These are phyloP conservation scores for Hafferia zeledoni DNA, from an alignment of 2,797 vertebrate genomes.

Conservation along the genomic window DNA sequence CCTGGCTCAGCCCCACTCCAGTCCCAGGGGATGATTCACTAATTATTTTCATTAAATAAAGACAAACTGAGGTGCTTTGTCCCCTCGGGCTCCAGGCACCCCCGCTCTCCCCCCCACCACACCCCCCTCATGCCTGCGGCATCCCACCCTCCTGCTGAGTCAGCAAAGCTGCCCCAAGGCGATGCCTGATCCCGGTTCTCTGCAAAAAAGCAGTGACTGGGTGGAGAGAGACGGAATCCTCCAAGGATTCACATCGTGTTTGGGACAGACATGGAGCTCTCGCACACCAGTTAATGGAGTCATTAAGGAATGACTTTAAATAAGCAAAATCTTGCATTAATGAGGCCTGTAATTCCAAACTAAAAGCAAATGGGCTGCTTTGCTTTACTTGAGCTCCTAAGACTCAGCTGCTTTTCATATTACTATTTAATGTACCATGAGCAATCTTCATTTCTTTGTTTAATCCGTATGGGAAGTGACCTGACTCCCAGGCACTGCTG, in stretches of 20 bases:
- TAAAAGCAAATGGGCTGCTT: conserved; percentile 72
- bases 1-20: accelerated
- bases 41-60: background rate
- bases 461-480: conserved; percentile 16
- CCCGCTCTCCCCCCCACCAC: no score
- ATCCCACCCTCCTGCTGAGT: background rate
- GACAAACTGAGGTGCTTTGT: no score
- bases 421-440: conserved; percentile 72
- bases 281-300: background rate
- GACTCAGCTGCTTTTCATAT: conserved; percentile 52
- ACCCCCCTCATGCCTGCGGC: background rate
- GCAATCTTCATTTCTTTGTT: background rate
- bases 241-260: background rate
- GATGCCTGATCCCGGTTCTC: accelerated
- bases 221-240: background rate
- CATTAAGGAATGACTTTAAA: conserved; percentile 73
- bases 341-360: conserved; percentile 77
- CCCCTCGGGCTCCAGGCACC: background rate
- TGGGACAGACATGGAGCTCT: background rate
- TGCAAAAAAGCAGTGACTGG: background rate
- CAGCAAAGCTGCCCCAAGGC: background rate
- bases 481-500: background rate
- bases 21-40: accelerated
- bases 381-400: background rate
- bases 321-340: conserved; percentile 74